phyloP scores from a whole-genome alignment of 2,888 invertebrate genomes.

The Dexiosoma caninum region DNA sequence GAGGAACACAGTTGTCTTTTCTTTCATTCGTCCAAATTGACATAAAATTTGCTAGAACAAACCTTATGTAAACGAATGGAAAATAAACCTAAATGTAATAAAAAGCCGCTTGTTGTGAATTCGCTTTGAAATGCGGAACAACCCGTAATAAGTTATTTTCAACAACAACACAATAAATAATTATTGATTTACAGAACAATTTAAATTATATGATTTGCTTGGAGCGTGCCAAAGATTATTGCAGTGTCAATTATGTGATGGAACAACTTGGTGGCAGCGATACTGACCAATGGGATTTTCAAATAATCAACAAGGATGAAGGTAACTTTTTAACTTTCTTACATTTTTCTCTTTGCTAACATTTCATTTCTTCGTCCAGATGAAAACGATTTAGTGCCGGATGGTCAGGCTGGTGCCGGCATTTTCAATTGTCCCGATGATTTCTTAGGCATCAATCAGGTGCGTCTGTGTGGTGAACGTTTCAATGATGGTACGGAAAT shows the following conservation, averaged over 20 bases:
- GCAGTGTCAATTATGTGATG: constrained; percentile 82
- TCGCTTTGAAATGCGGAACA: too few species aligned
- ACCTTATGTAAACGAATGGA: too few species aligned
- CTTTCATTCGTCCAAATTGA: too few species aligned
- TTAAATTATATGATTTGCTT: constrained; percentile 88
- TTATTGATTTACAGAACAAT: constrained; percentile 84
- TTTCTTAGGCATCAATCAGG: constrained; percentile 84
- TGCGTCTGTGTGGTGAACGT: constrained; percentile 85
- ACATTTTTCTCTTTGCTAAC: constrained; percentile 26
- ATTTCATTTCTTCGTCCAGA: constrained; percentile 76
- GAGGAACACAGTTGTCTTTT: too few species aligned
- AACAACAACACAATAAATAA: too few species aligned
- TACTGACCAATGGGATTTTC: constrained; percentile 80
- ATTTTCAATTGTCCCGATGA: constrained; percentile 87
- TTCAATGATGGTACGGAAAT: constrained; percentile 82
- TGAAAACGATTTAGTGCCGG: constrained; percentile 81
- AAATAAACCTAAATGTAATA: too few species aligned
- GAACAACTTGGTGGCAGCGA: constrained; percentile 74
- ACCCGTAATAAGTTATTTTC: too few species aligned
- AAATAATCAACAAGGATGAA: constrained; percentile 83
- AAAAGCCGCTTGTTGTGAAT: too few species aligned
- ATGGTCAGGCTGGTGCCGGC: constrained; percentile 86
- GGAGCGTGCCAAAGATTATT: constrained; percentile 81
- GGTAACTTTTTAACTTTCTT: constrained; percentile 77
- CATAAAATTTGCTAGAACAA: too few species aligned